Evolutionary conservation across 2,113 vertebrate species (phyloP), one percentile per base, ranked within the genome.

Genomic region (Rynchops niger): DNA sequence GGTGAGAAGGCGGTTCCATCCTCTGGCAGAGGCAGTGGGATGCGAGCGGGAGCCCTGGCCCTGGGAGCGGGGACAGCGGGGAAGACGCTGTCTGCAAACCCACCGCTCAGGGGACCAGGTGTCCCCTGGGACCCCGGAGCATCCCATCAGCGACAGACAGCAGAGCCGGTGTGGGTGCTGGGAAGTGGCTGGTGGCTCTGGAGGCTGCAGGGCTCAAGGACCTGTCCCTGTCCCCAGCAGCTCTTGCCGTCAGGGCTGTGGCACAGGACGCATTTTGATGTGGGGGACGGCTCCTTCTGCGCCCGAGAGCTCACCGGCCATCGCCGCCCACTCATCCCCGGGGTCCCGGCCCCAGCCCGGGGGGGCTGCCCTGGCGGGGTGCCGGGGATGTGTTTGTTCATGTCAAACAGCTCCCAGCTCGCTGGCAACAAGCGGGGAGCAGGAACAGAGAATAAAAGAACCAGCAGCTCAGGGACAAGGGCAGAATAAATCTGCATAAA

Each of bases 401-500:
- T 94, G 95, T 94, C 72, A 27, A 59, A 81, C 94, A 95, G 67
- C 82, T 88, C 92, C 88, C 67, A 34, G 63, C 61, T 86, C 17
- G 0, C 91, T 67, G 86, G 82, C 73, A 80, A 85, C 77, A 74
- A 47, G 42, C 21, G 0, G 45, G 53, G 29, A 82, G 74, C 83
- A 42, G 63, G 55, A 86, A 10, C 11, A n/a, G 49, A 34, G 80
- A 71, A 58, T 62, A 14, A 77, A 80, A 43, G 80, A 86, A 78
- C n/a, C 82, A 90, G 90, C 70, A 84, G 92, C 90, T 65, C 30
- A 20, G 90, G 90, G 85, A 76, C 82, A 82, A 76, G 73, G 74
- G 52, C 78, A 91, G 96, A 94, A 97, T 94, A 93, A 94, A 96
- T 93, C 84, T 95, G 87, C 96, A 94, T 94, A 94, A 85, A 88